These are phyloP conservation scores for Argopecten irradians DNA, from an alignment of 1,140 invertebrate species.

Conservation along the genomic window DNA sequence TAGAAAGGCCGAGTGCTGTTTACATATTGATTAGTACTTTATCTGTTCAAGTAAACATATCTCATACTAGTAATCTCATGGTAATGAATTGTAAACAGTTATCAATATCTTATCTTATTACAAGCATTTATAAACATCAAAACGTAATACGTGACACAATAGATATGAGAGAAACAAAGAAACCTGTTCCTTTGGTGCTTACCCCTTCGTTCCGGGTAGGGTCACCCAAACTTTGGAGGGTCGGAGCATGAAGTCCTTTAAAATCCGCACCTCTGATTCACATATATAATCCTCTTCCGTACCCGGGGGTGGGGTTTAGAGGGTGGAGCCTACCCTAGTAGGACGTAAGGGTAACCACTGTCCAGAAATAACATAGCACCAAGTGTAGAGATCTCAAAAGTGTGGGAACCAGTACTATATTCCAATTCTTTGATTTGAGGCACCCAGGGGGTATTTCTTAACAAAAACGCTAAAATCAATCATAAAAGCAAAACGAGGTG, in stretches of 20 bases:
- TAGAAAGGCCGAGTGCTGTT: no score
- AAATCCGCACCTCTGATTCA: neutral
- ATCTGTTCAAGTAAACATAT: no score
- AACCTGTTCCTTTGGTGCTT: neutral
- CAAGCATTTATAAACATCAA: neutral
- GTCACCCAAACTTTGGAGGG: slow-evolving; percentile 10
- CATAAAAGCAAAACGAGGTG: no score
- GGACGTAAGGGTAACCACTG: neutral
- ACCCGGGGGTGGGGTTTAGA: neutral
- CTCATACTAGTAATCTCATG: neutral
- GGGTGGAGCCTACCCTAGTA: neutral
- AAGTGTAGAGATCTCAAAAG: neutral
- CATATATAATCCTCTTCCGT: neutral
- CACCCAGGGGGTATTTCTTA: neutral
- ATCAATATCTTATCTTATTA: neutral
- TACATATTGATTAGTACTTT: no score
- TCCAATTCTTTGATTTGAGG: neutral
- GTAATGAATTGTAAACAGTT: neutral
- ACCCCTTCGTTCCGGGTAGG: neutral
- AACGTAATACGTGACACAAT: neutral
- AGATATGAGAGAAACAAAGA: neutral
- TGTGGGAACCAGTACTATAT: neutral
- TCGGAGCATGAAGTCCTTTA: neutral
- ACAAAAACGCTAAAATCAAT: no score
- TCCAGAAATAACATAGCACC: neutral